Base-by-base conservation (phyloP, 2,113 vertebrate genomes). In the Upupa epops region DNA sequence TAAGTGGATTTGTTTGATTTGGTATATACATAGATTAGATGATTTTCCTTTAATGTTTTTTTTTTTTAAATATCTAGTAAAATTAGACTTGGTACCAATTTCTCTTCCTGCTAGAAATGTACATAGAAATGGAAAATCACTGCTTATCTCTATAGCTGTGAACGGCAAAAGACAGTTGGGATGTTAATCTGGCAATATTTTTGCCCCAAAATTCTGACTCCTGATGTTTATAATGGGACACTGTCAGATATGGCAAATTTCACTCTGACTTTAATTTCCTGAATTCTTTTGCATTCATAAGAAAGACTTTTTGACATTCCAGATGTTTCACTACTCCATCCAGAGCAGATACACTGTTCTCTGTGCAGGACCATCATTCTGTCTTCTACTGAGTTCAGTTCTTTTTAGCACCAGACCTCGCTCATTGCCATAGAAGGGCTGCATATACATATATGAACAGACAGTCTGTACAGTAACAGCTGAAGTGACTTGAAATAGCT, bases 1-100 rank as follows among this genome's bases (percentile, higher is more conserved):
- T 89, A 69, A 85, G 70, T 70, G 84, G 49, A 79, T 64, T 93
- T 94, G n/a, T 94, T 97, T 95, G 73, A 79, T 86, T 93, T 95
- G 73, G 52, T 94, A 75, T 37, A 60, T 48, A 72, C 6, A 3
- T 29, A 3, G 6, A 32, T 73, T 85, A 88, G 76, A 95, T 82
- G 45, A 71, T 79, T 95, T 95, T 82, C 82, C 49, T 34, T 87
- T 70, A 22, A 56, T 24, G 59, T 21, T 37, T 26, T 34, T 21
- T 37, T 26, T 34, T 79, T 31, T 58, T 79, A 93, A 92, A 3
- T 21, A 32, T 59, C 52, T 36, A 37, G 15, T 48, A 73, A 74
- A 92, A 92, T 93, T 64, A 70, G 84, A 70, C 55, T 34, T 83
- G 88, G 88, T 82, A 59, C 45, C 17, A 31, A 26, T 8, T 4